Evolutionary conservation across 1,140 invertebrate genomes (phyloP), one percentile per base, ranked within the genome.

Genomic region (Zaprionus vittiger): DNA sequence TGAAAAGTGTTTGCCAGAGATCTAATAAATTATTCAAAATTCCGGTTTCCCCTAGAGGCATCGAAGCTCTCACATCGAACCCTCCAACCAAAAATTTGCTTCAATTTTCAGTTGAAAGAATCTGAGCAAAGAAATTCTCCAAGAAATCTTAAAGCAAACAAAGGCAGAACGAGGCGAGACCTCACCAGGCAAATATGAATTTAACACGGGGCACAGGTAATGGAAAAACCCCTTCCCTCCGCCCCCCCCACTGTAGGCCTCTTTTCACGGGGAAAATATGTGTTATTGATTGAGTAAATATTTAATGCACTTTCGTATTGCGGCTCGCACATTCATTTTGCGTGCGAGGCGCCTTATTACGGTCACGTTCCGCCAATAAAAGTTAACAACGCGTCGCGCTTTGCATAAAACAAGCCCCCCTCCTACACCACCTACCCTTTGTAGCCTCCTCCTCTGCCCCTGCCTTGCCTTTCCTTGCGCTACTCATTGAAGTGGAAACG

Each of bases 211-310:
- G 49, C 34, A 24, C 47, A 76, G 73, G 62, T 66, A 72, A 76
- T 76, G 66, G 73, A 66, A 76, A 61, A 15, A 1, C 14, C 31
- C 31, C 31, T 37, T 5, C 55, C 41, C 20, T 24, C 20, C 52
- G 17, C 2, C 20, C 37, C 20, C 37, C 47, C 9, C 7, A 17
- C 14, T 12, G 7, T 49, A 24, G 37, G 14, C 61, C 52, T 62
- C 34, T 15, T 26, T 31, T 62, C 15, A 28, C 24, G 12, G 24
- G 9, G 26, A 60, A 65, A 60, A 65, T 73, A 66, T 73, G 52
- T 67, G 63, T 77, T 77, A 77, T 77, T 77, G 74, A 77, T 73
- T 73, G 70, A 67, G 69, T 77, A 77, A 77, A 77, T 77, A 77
- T 77, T 77, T 77, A 77, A 77, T 77, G 70, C 69, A 77, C 47